Evolutionary conservation across 2,797 vertebrate species (phyloP).

Genomic region (Dallia pectoralis): DNA sequence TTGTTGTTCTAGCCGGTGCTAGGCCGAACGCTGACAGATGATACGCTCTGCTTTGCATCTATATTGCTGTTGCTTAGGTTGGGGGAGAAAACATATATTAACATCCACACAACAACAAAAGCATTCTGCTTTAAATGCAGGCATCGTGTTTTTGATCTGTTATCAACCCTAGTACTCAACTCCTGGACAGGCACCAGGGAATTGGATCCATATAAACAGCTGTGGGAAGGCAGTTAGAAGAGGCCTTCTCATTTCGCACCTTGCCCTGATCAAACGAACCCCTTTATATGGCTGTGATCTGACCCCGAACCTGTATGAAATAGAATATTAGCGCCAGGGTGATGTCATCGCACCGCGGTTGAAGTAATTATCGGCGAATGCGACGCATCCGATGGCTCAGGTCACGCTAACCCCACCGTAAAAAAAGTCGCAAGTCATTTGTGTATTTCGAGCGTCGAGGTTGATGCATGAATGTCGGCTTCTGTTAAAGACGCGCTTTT

Average conservation of each 20-base stretch:
- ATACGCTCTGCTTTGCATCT: conserved; percentile 22
- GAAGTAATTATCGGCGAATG: background rate
- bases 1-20: conserved; percentile 2
- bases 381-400: conserved; percentile 20
- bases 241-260: conserved; percentile 23
- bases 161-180: conserved; percentile 57
- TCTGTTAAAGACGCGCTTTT: conserved; percentile 25
- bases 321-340: conserved; percentile 27
- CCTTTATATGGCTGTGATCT: conserved; percentile 40
- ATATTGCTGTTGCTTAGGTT: conserved; percentile 58
- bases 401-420: background rate
- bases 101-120: conserved; percentile 25
- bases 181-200: conserved; percentile 43
- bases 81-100: conserved; percentile 36
- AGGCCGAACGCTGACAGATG: background rate
- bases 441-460: background rate
- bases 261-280: conserved; percentile 38
- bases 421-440: conserved; percentile 32
- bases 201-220: conserved; percentile 50
- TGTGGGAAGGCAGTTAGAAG: conserved; percentile 22
- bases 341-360: conserved; percentile 33
- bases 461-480: background rate
- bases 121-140: conserved; percentile 55
- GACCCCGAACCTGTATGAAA: conserved; percentile 32
- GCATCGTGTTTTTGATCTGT: conserved; percentile 53